Evolutionary conservation across 2,113 vertebrate species (phyloP).

Genomic region (Paramormyrops kingsleyae): DNA sequence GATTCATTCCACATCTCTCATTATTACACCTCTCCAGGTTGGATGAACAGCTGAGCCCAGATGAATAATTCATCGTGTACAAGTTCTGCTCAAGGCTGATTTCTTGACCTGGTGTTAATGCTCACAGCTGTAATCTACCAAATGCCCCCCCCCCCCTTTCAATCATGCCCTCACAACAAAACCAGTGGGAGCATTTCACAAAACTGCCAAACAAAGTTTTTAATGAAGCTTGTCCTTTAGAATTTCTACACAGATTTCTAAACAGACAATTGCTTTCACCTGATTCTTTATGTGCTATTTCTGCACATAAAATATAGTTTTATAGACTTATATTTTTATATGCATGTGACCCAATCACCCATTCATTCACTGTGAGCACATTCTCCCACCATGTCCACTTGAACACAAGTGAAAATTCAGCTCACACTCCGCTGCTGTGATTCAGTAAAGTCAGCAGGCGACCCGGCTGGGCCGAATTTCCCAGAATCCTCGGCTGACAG

Average conservation of each 20-base stretch:
- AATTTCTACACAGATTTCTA: background rate
- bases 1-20: background rate
- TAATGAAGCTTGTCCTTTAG: background rate
- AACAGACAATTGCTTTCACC: background rate
- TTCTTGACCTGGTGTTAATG: background rate
- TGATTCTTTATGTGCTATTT: background rate
- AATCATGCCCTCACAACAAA: background rate
- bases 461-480: constrained; percentile 5
- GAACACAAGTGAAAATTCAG: background rate
- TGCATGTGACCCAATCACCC: background rate
- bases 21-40: background rate
- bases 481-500: constrained; percentile 40
- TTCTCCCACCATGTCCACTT: background rate
- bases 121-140: background rate
- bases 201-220: background rate
- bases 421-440: background rate
- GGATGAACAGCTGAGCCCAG: background rate
- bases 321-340: background rate
- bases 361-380: background rate
- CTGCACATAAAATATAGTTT: background rate
- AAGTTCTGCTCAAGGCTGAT: background rate
- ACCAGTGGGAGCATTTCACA: background rate
- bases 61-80: background rate
- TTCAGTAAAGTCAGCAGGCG: background rate
- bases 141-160: background rate